A percentile compares a stretch with the other conserved stretches of the same genome.
Evolutionary conservation across 1,140 invertebrate species (phyloP).

Genomic region (Penaeus vannamei): DNA sequence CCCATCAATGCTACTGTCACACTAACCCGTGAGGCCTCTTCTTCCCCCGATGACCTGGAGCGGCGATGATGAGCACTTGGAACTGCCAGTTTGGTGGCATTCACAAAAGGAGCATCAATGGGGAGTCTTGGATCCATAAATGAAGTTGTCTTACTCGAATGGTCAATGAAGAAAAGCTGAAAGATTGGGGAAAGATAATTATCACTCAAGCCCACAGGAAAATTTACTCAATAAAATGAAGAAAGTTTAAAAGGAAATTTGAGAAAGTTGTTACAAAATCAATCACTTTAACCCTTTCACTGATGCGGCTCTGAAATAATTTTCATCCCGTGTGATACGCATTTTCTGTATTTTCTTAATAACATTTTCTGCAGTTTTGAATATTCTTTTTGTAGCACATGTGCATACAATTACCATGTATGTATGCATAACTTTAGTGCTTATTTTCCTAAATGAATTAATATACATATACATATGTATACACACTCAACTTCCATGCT

Average conservation of each 20-base stretch:
- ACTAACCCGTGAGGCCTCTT: slow-evolving; percentile 52
- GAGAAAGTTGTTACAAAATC: no score
- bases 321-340: no score
- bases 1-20: background rate
- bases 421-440: no score
- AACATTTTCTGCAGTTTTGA: no score
- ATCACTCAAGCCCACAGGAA: background rate
- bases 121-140: slow-evolving; percentile 97
- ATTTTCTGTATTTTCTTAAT: no score
- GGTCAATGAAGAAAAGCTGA: slow-evolving; percentile 96
- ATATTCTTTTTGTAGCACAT: no score
- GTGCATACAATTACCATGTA: no score
- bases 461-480: no score
- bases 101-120: slow-evolving; percentile 76
- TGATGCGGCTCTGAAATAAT: no score
- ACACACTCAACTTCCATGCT: no score
- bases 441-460: no score
- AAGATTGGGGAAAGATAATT: slow-evolving; percentile 44
- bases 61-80: slow-evolving; percentile 53
- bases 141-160: slow-evolving; percentile 90
- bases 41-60: slow-evolving; percentile 49
- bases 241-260: background rate
- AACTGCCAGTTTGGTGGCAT: slow-evolving; percentile 67
- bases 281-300: no score
- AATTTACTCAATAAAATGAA: background rate